Conservation (phyloP, 2,113 vertebrate genomes). For the Anhinga anhinga region DNA sequence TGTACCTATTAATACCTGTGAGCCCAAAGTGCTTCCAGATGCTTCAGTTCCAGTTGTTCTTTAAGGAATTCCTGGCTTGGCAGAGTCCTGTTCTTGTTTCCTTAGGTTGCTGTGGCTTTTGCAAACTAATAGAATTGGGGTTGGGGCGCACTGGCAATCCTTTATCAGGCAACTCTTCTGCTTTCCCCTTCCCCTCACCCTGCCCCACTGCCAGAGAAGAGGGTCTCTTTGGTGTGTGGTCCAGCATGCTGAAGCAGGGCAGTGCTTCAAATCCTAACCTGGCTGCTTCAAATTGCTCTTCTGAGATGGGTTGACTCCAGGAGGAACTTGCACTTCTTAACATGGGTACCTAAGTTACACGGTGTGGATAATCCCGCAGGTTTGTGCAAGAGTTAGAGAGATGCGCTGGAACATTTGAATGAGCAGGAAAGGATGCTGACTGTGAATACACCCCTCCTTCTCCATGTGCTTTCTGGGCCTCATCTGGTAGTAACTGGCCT, state of each 20-base stretch:
- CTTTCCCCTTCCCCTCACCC: background rate
- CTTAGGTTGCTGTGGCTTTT: background rate
- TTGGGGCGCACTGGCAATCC: background rate
- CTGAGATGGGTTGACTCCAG: background rate
- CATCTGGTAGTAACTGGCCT: background rate
- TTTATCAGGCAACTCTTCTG: background rate
- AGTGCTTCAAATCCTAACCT: background rate
- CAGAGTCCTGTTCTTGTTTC: background rate
- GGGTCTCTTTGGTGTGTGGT: background rate
- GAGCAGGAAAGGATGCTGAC: background rate
- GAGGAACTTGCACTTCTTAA: background rate
- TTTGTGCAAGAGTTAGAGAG: background rate
- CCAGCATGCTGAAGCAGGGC: background rate
- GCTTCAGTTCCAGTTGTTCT: background rate
- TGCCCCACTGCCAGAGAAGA: background rate
- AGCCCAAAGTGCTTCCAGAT: conserved; percentile 40
- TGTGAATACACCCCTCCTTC: background rate
- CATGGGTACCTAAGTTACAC: background rate
- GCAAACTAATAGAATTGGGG: background rate
- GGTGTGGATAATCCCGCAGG: background rate
- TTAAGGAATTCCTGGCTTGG: background rate
- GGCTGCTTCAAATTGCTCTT: background rate
- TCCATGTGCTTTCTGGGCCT: background rate
- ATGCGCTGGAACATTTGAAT: accelerated
- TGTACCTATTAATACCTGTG: conserved; percentile 32